Evolutionary conservation across 2,888 invertebrate genomes (phyloP).

Genomic region (Abrostola triplasia): DNA sequence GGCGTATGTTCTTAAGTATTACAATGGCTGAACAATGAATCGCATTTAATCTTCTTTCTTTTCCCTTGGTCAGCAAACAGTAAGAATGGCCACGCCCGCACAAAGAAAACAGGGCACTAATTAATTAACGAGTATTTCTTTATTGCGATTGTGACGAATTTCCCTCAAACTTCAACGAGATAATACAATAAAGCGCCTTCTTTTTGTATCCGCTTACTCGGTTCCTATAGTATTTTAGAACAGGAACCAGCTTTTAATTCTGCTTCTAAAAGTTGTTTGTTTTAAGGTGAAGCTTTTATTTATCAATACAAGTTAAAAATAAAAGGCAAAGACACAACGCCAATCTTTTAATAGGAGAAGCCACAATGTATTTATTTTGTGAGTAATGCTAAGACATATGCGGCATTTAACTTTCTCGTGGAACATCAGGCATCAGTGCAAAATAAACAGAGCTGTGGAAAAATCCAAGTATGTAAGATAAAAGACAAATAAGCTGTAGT

Average conservation of each 20-base stretch:
- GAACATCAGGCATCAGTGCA: slow-evolving; percentile 37
- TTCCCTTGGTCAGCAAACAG: slow-evolving; percentile 76
- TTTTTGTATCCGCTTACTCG: slow-evolving; percentile 37
- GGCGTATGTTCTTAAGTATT: slow-evolving; percentile 47
- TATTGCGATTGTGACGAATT: slow-evolving; percentile 71
- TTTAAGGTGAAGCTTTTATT: slow-evolving; percentile 9
- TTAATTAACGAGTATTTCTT: slow-evolving; percentile 81
- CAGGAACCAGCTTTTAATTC: slow-evolving; percentile 15
- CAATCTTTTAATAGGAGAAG: slow-evolving; percentile 10
- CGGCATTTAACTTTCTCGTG: slow-evolving; percentile 17
- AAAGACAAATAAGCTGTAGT: slow-evolving; percentile 55
- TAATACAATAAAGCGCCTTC: slow-evolving; percentile 32
- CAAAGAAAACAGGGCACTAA: slow-evolving; percentile 78
- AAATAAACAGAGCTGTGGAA: slow-evolving; percentile 44
- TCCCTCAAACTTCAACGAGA: slow-evolving; percentile 55
- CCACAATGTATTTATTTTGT: slow-evolving; percentile 18
- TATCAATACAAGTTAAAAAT: slow-evolving; percentile 14
- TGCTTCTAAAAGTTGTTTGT: slow-evolving; percentile 16
- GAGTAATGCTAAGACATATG: slow-evolving; percentile 24
- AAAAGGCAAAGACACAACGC: slow-evolving; percentile 18
- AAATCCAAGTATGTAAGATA: slow-evolving; percentile 49
- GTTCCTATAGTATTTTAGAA: slow-evolving; percentile 35
- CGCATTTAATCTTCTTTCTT: slow-evolving; percentile 84
- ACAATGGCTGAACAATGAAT: slow-evolving; percentile 65
- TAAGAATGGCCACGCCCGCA: slow-evolving; percentile 78